These are phyloP conservation scores for Malachius bipustulatus DNA, from an alignment of 2,888 invertebrate genomes.

Conservation along the genomic window DNA sequence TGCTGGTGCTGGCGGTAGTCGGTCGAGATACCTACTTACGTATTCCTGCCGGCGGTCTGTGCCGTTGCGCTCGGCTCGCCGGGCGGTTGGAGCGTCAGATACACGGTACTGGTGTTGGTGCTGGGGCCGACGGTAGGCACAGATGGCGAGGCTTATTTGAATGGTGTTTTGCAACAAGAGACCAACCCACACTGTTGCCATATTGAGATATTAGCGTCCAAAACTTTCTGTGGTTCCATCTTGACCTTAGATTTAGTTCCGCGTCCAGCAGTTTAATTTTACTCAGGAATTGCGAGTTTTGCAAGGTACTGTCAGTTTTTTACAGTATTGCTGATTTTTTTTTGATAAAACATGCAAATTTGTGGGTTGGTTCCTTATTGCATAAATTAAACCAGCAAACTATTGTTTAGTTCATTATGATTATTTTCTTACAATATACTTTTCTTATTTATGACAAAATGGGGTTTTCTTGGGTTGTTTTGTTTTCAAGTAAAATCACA, in stretches of 20 bases:
- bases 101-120: too few species aligned
- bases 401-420: conserved; percentile 1
- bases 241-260: background rate
- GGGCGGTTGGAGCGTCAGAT: too few species aligned
- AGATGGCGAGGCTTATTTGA: too few species aligned
- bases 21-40: too few species aligned
- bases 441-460: conserved; percentile 1
- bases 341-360: conserved; percentile 1
- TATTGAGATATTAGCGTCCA: background rate
- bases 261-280: conserved; percentile 1
- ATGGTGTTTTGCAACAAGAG: conserved; percentile 2
- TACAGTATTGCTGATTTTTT: background rate
- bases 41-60: too few species aligned
- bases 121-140: too few species aligned
- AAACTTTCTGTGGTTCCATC: background rate
- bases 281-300: background rate
- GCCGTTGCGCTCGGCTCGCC: too few species aligned
- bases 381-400: background rate
- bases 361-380: conserved; percentile 1
- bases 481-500: conserved; percentile 1
- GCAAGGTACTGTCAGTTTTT: background rate
- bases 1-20: too few species aligned
- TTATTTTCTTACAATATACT: background rate
- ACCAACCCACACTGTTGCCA: conserved; percentile 3
- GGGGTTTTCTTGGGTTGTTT: conserved; percentile 1